Percentiles rank a stretch among this genome's conserved stretches.
These are phyloP conservation scores for Augiades crinisus DNA, from an alignment of 2,888 invertebrate species.

Conservation along the genomic window DNA sequence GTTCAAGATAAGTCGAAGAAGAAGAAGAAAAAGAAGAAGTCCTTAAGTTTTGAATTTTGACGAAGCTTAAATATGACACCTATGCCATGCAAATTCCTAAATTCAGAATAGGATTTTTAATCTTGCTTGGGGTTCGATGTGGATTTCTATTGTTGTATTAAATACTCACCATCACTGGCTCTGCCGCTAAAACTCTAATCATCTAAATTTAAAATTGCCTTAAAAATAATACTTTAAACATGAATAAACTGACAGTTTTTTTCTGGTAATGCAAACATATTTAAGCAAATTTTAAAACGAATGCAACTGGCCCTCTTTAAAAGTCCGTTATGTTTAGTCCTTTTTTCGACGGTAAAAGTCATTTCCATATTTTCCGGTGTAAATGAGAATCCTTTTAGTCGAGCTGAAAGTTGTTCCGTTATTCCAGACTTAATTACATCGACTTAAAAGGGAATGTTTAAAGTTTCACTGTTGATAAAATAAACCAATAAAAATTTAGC, in stretches of 20 bases:
- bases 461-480: background rate
- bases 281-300: constrained; percentile 1
- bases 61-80: too few relatives aligned
- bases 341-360: constrained; percentile 6
- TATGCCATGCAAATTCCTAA: too few relatives aligned
- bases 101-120: too few relatives aligned
- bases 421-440: constrained; percentile 8
- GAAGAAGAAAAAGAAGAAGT: background rate
- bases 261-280: background rate
- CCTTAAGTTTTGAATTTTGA: too few relatives aligned
- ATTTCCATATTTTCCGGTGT: constrained; percentile 13
- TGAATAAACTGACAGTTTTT: background rate
- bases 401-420: constrained; percentile 5
- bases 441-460: background rate
- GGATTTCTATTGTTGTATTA: too few relatives aligned
- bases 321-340: constrained; percentile 7
- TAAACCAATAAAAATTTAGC: constrained; percentile 3
- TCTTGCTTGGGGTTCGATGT: too few relatives aligned
- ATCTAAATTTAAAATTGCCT: too few relatives aligned
- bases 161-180: too few relatives aligned
- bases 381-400: constrained; percentile 18
- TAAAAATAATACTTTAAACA: too few relatives aligned
- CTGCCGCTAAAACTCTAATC: too few relatives aligned
- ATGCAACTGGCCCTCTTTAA: constrained; percentile 15
- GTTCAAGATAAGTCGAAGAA: background rate